Percentiles rank a stretch among this genome's conserved stretches.
Evolutionary conservation across 1,140 invertebrate genomes (phyloP).

Genomic region (Paralvinella palmiformis): DNA sequence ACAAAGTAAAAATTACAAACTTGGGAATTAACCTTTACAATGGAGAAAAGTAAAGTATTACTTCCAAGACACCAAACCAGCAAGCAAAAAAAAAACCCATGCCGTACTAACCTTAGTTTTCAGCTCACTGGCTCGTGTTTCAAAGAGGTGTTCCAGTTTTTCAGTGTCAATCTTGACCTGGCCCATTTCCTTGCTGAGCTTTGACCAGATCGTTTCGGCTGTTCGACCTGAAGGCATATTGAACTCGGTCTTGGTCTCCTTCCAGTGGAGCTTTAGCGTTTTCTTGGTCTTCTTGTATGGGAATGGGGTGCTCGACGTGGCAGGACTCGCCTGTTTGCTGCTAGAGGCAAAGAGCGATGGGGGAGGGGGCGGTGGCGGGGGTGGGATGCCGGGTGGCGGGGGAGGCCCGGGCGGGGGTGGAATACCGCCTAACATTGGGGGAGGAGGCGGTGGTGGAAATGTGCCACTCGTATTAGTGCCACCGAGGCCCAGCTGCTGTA

Average conservation of each 20-base stretch:
- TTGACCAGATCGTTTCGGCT: slow-evolving; percentile 88
- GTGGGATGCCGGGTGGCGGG: slow-evolving; percentile 41
- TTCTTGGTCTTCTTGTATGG: slow-evolving; percentile 2
- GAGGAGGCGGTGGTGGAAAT: slow-evolving; percentile 19
- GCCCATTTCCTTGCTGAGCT: slow-evolving; percentile 63
- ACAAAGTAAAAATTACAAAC: too few species aligned
- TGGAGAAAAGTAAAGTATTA: neutral
- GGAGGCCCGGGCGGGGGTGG: slow-evolving; percentile 25
- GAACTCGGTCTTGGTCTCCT: slow-evolving; percentile 59
- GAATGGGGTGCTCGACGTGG: slow-evolving; percentile 5
- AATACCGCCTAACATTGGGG: slow-evolving; percentile 8
- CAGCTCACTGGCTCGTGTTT: slow-evolving; percentile 90
- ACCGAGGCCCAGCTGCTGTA: slow-evolving; percentile 6
- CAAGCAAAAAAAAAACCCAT: neutral
- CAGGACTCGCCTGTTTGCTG: slow-evolving; percentile 36
- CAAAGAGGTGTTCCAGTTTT: slow-evolving; percentile 94
- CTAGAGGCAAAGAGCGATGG: slow-evolving; percentile 49
- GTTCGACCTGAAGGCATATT: slow-evolving; percentile 60
- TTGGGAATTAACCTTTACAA: neutral
- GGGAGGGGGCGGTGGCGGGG: slow-evolving; percentile 43
- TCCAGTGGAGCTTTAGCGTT: slow-evolving; percentile 78
- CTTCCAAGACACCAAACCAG: neutral
- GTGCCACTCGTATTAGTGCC: neutral
- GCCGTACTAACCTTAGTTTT: slow-evolving; percentile 67
- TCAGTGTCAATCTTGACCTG: slow-evolving; percentile 73